Evolutionary conservation across 92 coral and sea anemone species (phyloP), one percentile per base, ranked within the genome.

Genomic region (Desmophyllum pertusum): DNA sequence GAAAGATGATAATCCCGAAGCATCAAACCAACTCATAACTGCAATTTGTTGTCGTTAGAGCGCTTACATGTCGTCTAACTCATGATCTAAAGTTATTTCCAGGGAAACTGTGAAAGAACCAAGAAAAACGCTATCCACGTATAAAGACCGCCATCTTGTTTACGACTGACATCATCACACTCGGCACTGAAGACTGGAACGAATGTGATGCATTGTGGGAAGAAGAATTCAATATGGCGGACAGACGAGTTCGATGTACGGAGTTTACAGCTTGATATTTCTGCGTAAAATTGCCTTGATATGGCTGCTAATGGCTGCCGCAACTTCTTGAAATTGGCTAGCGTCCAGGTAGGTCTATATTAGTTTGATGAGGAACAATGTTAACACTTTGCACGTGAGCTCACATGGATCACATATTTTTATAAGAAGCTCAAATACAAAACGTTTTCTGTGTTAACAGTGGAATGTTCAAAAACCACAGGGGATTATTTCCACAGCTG

Each of bases 11-110:
- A 97, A 82, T 14, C 93, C 87, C 8, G 95, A 50, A 8, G 97
- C 57, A 76, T 94, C 99, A 84, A 97, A 95, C 99, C 99, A 97
- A 83, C 95, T 94, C 99, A 94, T 94, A 45, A 30, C 67, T 55
- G 85, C 19, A 10, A 10, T 42, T 14, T 43, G 50, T 17, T 17
- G 67, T 51, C 21, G 9, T 46, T 50, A 41, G 31, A 52, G 51
- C 21, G 52, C 65, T 13, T 57, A 41, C 40, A 64, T 65, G 25
- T 35, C 43, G 69, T 21, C 29, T 83, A 14, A 37, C 31, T 39
- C 48, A 53, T 69, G 67, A 66, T 43, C 37, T 68, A 23, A 35
- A 25, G 19, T 7, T 10, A 86, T 79, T 86, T 86, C 85, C 89
- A n/a, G n/a, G 89, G 86, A 62, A 53, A 86, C 89, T 48, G 29